A percentile compares a stretch with the other conserved stretches of the same genome.
Evolutionary conservation across 1,140 invertebrate species (phyloP).

Genomic region (Solenopsis invicta): DNA sequence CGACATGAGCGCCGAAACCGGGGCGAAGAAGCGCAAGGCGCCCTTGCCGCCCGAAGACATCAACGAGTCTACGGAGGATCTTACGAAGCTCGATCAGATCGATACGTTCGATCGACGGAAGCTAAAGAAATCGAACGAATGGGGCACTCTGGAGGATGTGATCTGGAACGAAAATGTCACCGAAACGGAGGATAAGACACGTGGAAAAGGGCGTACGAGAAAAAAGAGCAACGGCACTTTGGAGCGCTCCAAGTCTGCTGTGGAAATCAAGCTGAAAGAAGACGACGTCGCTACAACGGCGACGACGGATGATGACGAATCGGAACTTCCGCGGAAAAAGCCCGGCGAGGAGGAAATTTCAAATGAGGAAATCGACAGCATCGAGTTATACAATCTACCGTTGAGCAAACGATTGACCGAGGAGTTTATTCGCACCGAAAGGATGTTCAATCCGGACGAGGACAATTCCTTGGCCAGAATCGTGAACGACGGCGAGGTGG

Average conservation of each 20-base stretch:
- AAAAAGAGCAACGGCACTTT: conserved; percentile 80
- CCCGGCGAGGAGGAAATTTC: conserved; percentile 53
- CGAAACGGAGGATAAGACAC: conserved; percentile 53
- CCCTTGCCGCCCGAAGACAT: conserved; percentile 87
- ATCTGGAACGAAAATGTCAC: conserved; percentile 86
- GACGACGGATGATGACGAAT: not conserved
- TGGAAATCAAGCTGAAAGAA: conserved; percentile 81
- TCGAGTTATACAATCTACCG: conserved; percentile 82
- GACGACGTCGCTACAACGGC: conserved; percentile 36
- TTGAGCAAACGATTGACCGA: conserved; percentile 80
- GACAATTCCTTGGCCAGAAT: conserved; percentile 83
- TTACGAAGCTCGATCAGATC: conserved; percentile 89
- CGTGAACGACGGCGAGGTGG: conserved; percentile 80
- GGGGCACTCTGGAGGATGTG: conserved; percentile 92
- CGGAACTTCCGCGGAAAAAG: conserved; percentile 17
- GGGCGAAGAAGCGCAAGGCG: conserved; percentile 91
- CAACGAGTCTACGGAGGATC: conserved; percentile 89
- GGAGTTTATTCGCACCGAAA: conserved; percentile 81
- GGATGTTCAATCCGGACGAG: conserved; percentile 80
- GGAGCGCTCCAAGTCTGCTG: conserved; percentile 80
- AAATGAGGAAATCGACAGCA: conserved; percentile 72
- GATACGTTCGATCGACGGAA: conserved; percentile 90
- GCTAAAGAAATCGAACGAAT: conserved; percentile 91
- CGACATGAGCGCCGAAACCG: conserved; percentile 90
- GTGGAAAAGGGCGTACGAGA: conserved; percentile 35